phyloP scores from a whole-genome alignment of 2,888 invertebrate genomes.

The Athalia cordata region DNA sequence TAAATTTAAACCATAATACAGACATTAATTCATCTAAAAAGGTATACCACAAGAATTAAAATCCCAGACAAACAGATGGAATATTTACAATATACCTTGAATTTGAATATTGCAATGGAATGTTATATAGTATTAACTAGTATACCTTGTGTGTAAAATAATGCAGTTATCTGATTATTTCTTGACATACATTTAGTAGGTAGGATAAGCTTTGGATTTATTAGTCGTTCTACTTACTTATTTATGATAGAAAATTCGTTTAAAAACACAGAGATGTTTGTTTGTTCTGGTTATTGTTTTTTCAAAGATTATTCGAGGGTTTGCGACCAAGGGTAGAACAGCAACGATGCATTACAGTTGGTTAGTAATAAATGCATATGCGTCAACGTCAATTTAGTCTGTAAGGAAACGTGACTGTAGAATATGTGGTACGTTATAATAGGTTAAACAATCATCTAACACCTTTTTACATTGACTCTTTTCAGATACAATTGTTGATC shows the following conservation, averaged over 20 bases:
- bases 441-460: background rate
- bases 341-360: constrained; percentile 24
- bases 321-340: background rate
- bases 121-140: no score
- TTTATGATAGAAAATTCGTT: constrained; percentile 8
- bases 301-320: background rate
- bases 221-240: background rate
- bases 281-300: background rate
- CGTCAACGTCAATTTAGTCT: constrained; percentile 35
- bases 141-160: no score
- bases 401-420: constrained; percentile 24
- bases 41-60: background rate
- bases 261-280: background rate
- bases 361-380: constrained; percentile 32
- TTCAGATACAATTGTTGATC: background rate
- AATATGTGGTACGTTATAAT: background rate
- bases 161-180: no score
- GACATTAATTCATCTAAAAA: background rate
- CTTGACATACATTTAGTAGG: background rate
- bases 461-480: background rate
- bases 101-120: no score
- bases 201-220: background rate
- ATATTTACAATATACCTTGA: no score
- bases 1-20: background rate
- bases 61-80: background rate